Percentiles rank a stretch among this genome's conserved stretches.
Evolutionary conservation across 2,797 vertebrate genomes (phyloP).

Genomic region (Tenualosa thibaudeaui): DNA sequence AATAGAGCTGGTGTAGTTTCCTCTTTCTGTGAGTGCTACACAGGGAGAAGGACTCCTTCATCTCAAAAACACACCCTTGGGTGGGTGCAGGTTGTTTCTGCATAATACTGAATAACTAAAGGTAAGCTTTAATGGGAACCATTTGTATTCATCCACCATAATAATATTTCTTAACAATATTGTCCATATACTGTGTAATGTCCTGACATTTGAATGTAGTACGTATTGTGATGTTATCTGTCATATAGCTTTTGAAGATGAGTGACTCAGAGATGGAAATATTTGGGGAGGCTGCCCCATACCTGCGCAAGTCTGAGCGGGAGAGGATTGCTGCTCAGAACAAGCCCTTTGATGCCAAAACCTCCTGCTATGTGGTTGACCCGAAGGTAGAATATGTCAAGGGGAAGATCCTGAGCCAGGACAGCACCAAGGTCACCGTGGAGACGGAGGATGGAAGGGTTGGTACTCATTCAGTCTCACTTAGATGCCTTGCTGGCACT

Average conservation of each 20-base stretch:
- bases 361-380: constrained; percentile 80
- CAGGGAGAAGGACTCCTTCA: background rate
- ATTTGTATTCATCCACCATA: background rate
- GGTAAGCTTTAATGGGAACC: background rate
- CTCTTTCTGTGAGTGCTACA: background rate
- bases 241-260: constrained; percentile 43
- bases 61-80: background rate
- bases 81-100: background rate
- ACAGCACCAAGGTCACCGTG: constrained; percentile 74
- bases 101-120: constrained; percentile 1
- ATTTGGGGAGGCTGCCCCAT: constrained; percentile 77
- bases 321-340: constrained; percentile 82
- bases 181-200: background rate
- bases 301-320: constrained; percentile 79
- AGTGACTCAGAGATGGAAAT: constrained; percentile 74
- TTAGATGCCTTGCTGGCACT: background rate
- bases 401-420: constrained; percentile 76
- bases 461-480: background rate
- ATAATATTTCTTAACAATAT: background rate
- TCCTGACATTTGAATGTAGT: background rate
- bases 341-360: constrained; percentile 80
- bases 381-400: constrained; percentile 75
- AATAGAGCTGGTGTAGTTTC: background rate
- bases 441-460: constrained; percentile 79
- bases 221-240: background rate